A percentile compares a stretch with the other conserved stretches of the same genome.
Evolutionary conservation across 2,888 invertebrate species (phyloP).

Genomic region (Acanthosoma haemorrhoidale): DNA sequence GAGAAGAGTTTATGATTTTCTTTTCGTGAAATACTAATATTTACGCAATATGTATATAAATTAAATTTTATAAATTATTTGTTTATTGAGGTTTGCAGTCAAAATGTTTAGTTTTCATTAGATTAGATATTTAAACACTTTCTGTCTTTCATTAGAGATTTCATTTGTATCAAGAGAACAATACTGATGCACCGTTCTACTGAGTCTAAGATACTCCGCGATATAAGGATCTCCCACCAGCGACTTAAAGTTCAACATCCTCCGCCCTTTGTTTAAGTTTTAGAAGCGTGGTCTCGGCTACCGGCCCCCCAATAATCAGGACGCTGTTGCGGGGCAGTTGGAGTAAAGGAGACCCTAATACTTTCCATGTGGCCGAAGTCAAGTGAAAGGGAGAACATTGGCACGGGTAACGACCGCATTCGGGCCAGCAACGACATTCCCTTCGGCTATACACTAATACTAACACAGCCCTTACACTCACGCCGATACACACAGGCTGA

Average conservation of each 20-base stretch:
- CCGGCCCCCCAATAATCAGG: background rate
- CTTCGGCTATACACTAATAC: background rate
- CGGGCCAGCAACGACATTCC: background rate
- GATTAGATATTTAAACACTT: no score
- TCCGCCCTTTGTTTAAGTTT: background rate
- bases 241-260: background rate
- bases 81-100: no score
- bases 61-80: no score
- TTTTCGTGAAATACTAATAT: no score
- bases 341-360: background rate
- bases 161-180: no score
- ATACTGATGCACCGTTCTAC: no score
- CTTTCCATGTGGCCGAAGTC: background rate
- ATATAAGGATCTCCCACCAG: no score
- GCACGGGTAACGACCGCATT: background rate
- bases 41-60: no score
- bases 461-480: background rate
- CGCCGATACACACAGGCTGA: background rate
- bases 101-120: no score
- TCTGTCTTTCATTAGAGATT: no score
- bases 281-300: background rate
- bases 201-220: no score
- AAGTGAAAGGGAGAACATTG: background rate
- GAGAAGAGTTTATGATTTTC: no score
- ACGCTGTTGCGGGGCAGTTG: background rate